These are phyloP conservation scores for Aix galericulata DNA, from an alignment of 2,113 vertebrate genomes.

Conservation along the genomic window DNA sequence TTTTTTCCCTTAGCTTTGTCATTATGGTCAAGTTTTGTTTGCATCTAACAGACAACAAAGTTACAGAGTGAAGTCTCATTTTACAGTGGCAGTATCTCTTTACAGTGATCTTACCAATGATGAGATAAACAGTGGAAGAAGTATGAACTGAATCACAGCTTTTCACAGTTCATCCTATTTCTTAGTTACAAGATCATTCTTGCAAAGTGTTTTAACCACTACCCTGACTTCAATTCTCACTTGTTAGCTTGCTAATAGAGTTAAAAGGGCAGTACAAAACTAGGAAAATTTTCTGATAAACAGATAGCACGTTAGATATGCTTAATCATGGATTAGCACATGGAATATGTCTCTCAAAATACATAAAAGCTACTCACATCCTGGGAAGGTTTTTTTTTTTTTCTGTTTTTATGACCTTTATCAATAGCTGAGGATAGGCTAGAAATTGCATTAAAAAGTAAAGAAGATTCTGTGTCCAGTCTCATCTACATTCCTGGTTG, in stretches of 20 bases:
- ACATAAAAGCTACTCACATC: not conserved
- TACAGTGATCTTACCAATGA: not conserved
- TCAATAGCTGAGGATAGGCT: not conserved
- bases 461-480: not conserved
- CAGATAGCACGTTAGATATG: not conserved
- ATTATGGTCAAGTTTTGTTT: not conserved
- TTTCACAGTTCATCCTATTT: not conserved
- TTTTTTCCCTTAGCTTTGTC: not conserved
- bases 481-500: not conserved
- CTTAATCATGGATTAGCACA: not conserved
- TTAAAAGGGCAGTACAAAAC: not conserved
- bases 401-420: not conserved
- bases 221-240: not conserved
- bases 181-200: not conserved
- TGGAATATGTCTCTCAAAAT: not conserved
- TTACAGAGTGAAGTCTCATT: not conserved
- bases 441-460: not conserved
- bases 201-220: not conserved
- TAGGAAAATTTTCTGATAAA: not conserved
- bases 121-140: not conserved
- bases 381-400: not conserved
- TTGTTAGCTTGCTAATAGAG: not conserved
- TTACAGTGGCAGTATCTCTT: not conserved
- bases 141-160: not conserved
- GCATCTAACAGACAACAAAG: slow-evolving; percentile 1